Percentiles rank a stretch among this genome's conserved stretches.
These are phyloP conservation scores for Aphidius gifuensis DNA, from an alignment of 1,140 invertebrate species.

Conservation along the genomic window DNA sequence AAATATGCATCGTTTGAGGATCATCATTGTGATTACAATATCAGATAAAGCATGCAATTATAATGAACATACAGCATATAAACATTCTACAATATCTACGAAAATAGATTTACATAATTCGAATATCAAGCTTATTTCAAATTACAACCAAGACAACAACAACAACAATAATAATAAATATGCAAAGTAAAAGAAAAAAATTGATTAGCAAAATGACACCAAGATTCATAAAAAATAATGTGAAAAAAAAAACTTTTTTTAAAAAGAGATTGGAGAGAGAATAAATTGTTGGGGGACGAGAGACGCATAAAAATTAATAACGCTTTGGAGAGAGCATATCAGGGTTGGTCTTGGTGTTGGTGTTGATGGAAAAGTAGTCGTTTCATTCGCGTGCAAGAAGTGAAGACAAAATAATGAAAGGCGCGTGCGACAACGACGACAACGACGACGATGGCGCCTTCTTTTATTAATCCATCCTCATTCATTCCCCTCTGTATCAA, in stretches of 20 bases:
- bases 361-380: conserved; percentile 8
- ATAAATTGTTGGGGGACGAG: conserved; percentile 7
- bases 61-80: too few relatives aligned
- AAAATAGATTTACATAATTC: not conserved
- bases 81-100: too few relatives aligned
- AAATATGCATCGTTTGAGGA: too few relatives aligned
- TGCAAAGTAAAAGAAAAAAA: too few relatives aligned
- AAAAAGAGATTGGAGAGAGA: not conserved
- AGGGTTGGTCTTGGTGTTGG: not conserved
- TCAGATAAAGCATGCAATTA: too few relatives aligned
- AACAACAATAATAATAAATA: too few relatives aligned
- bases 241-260: not conserved
- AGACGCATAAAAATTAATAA: conserved; percentile 29
- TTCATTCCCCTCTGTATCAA: not conserved
- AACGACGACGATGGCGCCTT: not conserved
- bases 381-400: conserved; percentile 23
- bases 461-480: conserved; percentile 27
- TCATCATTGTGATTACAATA: too few relatives aligned
- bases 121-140: not conserved
- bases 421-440: conserved; percentile 11
- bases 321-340: conserved; percentile 24
- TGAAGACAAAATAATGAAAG: conserved; percentile 18
- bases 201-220: too few relatives aligned
- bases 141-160: too few relatives aligned
- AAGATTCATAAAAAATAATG: too few relatives aligned